phyloP scores from a whole-genome alignment of 2,113 vertebrate genomes.

The Passerina amoena region DNA sequence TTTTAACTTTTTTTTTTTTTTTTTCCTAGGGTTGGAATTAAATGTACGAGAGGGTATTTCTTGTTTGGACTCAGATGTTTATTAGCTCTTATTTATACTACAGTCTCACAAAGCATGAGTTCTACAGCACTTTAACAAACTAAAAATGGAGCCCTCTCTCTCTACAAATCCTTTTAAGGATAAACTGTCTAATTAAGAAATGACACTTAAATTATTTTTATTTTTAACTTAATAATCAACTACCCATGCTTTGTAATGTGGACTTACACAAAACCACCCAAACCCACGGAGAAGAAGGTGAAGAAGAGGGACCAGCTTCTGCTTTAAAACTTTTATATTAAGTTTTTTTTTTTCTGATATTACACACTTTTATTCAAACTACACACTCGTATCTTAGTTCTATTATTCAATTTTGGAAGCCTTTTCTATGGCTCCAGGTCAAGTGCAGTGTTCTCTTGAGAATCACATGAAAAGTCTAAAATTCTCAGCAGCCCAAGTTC shows the following conservation, averaged over 20 bases:
- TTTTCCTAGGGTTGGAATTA: not conserved
- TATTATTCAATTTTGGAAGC: not conserved
- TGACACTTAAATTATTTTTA: not conserved
- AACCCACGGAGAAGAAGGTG: not conserved
- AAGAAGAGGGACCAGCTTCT: not conserved
- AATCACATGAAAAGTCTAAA: not conserved
- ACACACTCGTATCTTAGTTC: not conserved
- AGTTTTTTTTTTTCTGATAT: not conserved
- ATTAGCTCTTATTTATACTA: not conserved
- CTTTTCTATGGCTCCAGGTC: not conserved
- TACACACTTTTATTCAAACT: not conserved
- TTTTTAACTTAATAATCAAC: not conserved
- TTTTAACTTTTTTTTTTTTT: not conserved
- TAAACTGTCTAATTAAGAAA: not conserved
- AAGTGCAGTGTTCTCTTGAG: not conserved
- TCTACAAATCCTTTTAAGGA: not conserved
- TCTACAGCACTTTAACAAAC: not conserved
- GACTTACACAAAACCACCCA: not conserved
- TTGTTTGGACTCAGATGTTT: not conserved
- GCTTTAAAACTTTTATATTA: not conserved
- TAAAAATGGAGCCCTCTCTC: not conserved
- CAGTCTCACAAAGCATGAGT: not conserved
- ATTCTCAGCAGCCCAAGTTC: not conserved
- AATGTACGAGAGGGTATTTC: not conserved
- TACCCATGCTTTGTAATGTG: not conserved